Base-by-base conservation (phyloP, 2,797 vertebrate species). In the Bucorvus abyssinicus region DNA sequence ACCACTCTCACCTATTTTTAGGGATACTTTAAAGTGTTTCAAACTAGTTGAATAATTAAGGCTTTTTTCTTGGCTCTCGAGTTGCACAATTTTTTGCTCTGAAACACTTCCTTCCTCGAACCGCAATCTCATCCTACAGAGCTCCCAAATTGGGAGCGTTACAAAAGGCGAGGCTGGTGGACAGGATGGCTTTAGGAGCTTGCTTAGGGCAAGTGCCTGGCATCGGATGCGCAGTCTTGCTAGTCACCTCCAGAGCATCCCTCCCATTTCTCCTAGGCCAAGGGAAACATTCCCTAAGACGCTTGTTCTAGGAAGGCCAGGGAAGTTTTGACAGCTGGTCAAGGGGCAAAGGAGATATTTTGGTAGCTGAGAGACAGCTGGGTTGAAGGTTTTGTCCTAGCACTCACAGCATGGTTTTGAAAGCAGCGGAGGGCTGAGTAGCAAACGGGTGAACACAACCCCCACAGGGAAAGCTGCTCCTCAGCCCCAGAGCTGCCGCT, bases 1-100 rank as follows among this genome's bases (percentile, higher is more conserved):
- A 93, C 79, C 80, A 68, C 38, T 84, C 76, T 93, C 70, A 45
- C 94, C 95, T 96, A 97, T 97, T 97, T 96, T 96, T 96, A 96
- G 94, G 86, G 94, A 95, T 96, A 89, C 90, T 96, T 97, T 95
- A 76, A 94, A 93, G 95, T 82, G 36, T 87, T 95, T 89, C 60
- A 89, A 96, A 92, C 74, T 89, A 93, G 59, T 87, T 89, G 91
- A 96, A 93, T 94, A 96, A 96, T 96, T 96, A 96, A 83, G 45
- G 29, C 22, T 88, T 92, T 85, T 83, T 89, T 64, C 59, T 82
- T 56, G 24, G 27, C 49, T 93, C 61, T 67, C 53, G 42, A 71
- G 40, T 68, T 55, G 55, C 80, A 50, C 6, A 10, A 0, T 55
- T 93, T 82, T 94, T 86, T 84, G 15, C 45, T 77, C 42, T 61